These are phyloP conservation scores for Drepana falcataria DNA, from an alignment of 2,888 invertebrate genomes.

Conservation along the genomic window DNA sequence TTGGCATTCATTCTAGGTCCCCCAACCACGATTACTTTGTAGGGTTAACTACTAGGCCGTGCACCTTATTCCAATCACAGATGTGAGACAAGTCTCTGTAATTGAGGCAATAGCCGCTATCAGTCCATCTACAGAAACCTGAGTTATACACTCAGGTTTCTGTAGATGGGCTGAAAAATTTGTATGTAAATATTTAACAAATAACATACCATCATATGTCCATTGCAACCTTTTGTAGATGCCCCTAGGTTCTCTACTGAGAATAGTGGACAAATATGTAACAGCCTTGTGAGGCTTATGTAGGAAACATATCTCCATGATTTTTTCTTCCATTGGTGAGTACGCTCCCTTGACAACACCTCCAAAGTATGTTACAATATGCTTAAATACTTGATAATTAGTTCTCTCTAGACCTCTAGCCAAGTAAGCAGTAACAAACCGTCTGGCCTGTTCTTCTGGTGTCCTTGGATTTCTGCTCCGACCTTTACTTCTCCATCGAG, in stretches of 20 bases:
- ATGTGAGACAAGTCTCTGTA: no score
- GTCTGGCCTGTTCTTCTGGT: constrained; percentile 41
- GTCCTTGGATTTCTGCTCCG: constrained; percentile 29
- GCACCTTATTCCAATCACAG: no score
- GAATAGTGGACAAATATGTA: constrained; percentile 33
- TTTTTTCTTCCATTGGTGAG: constrained; percentile 46
- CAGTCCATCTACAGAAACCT: no score
- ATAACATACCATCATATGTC: constrained; percentile 27
- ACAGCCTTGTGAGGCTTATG: constrained; percentile 41
- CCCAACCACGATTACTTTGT: no score
- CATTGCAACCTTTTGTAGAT: constrained; percentile 41
- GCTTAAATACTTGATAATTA: constrained; percentile 49
- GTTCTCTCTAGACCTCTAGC: constrained; percentile 53
- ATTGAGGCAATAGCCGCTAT: no score
- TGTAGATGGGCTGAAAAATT: no score
- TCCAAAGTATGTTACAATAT: constrained; percentile 38
- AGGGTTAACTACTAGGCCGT: no score
- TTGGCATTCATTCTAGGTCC: no score
- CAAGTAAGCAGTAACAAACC: constrained; percentile 48
- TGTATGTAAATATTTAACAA: constrained; percentile 5
- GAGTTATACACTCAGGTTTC: no score
- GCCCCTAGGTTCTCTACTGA: constrained; percentile 50
- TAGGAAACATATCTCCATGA: constrained; percentile 50
- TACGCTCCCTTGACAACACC: constrained; percentile 36
- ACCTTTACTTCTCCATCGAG: constrained; percentile 50